These are phyloP conservation scores for Cistogaster globosa DNA, from an alignment of 2,888 invertebrate genomes.

Conservation along the genomic window DNA sequence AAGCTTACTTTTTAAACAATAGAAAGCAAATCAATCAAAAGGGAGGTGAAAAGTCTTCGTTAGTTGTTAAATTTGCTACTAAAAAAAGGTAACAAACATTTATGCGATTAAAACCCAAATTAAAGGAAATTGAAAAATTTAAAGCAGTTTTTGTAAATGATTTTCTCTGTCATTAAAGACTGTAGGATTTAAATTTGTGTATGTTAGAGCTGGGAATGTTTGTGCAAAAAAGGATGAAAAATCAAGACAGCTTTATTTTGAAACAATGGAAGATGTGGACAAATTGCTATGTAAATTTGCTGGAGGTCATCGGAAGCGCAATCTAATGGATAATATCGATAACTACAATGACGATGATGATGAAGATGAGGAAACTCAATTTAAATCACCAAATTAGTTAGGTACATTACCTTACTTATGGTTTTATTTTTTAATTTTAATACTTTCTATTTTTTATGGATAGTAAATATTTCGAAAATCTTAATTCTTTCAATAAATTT, in stretches of 20 bases:
- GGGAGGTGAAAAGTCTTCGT: background rate
- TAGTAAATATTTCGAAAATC: background rate
- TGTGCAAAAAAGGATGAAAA: constrained; percentile 18
- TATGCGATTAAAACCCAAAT: constrained; percentile 7
- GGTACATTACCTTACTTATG: background rate
- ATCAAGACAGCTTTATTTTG: background rate
- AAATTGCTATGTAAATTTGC: background rate
- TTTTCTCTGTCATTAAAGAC: constrained; percentile 9
- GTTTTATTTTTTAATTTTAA: background rate
- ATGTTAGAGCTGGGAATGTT: constrained; percentile 2
- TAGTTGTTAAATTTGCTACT: constrained; percentile 36
- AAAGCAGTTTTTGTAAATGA: constrained; percentile 24
- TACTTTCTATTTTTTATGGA: background rate
- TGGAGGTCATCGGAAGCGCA: background rate
- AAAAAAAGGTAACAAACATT: background rate
- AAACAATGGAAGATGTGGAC: constrained; percentile 19
- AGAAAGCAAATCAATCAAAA: constrained; percentile 1
- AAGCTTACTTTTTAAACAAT: background rate
- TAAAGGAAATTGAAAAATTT: background rate
- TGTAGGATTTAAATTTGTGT: constrained; percentile 18
- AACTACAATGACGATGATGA: background rate
- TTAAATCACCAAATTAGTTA: background rate
- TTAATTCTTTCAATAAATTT: background rate
- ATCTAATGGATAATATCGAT: background rate
- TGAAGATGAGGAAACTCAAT: constrained; percentile 2